Evolutionary conservation across 2,888 invertebrate species (phyloP).

Genomic region (Scaptomyza cyrtandrae): DNA sequence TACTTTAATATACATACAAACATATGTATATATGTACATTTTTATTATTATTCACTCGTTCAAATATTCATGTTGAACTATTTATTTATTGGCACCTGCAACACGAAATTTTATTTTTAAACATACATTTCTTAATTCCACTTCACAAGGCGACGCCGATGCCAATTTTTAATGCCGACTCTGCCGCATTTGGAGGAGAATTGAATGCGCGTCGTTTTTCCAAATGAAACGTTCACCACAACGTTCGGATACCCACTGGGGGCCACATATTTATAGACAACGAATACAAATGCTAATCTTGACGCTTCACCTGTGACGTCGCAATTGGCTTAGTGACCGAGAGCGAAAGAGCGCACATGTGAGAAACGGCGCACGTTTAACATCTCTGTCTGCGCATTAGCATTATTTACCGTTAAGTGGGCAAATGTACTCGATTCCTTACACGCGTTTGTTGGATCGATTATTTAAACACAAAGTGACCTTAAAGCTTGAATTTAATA

Average conservation of each 20-base stretch:
- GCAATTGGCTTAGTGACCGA: slow-evolving; percentile 39
- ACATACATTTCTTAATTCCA: slow-evolving; percentile 64
- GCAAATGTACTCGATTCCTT: neutral
- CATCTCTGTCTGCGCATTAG: neutral
- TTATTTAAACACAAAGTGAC: neutral
- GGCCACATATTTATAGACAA: slow-evolving; percentile 64
- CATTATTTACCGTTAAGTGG: slow-evolving; percentile 16
- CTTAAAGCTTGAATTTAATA: too few species aligned
- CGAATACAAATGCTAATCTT: slow-evolving; percentile 58
- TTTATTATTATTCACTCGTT: slow-evolving; percentile 61
- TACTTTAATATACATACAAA: slow-evolving; percentile 49
- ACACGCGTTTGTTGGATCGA: neutral
- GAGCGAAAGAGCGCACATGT: neutral
- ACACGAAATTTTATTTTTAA: slow-evolving; percentile 66
- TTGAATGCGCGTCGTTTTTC: slow-evolving; percentile 14
- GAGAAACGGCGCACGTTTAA: slow-evolving; percentile 5
- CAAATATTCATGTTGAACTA: slow-evolving; percentile 43
- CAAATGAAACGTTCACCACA: slow-evolving; percentile 51
- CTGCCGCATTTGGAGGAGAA: slow-evolving; percentile 37
- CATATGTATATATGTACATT: slow-evolving; percentile 34
- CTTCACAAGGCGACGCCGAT: slow-evolving; percentile 52
- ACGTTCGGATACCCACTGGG: slow-evolving; percentile 61
- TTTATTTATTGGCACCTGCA: slow-evolving; percentile 53
- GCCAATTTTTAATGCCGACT: slow-evolving; percentile 50
- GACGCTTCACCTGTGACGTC: slow-evolving; percentile 76